Percentiles rank a stretch among this genome's conserved stretches.
phyloP scores from a whole-genome alignment of 2,113 vertebrate species.

The Pterocles gutturalis region DNA sequence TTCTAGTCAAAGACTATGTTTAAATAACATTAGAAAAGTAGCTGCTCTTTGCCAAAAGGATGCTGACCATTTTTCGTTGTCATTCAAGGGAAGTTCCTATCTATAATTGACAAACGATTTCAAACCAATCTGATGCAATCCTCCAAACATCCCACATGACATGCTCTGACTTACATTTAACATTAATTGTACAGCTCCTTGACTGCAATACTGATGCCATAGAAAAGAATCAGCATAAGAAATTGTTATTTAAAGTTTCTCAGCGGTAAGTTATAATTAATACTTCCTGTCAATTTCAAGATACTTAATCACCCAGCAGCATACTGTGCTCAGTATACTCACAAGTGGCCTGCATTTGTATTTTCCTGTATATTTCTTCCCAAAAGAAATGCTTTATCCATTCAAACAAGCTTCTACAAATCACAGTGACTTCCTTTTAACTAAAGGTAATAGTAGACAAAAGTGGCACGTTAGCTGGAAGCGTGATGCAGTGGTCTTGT shows the following conservation, averaged over 20 bases:
- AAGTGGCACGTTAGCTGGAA: not conserved
- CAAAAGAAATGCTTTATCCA: not conserved
- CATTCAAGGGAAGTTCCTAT: not conserved
- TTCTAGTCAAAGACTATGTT: not conserved
- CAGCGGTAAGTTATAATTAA: not conserved
- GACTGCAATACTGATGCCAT: not conserved
- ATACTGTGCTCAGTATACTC: not conserved
- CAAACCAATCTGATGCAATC: not conserved
- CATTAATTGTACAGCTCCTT: not conserved
- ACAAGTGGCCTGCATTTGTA: not conserved
- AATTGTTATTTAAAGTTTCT: not conserved
- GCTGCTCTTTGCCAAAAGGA: not conserved
- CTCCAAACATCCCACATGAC: not conserved
- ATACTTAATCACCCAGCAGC: not conserved
- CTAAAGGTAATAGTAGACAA: not conserved
- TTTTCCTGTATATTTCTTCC: not conserved
- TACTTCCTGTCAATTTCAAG: not conserved
- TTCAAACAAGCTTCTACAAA: slow-evolving; percentile 3
- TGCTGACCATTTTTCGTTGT: not conserved
- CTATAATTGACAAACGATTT: not conserved
- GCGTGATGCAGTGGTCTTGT: not conserved
- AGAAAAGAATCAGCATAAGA: not conserved
- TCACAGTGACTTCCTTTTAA: not conserved
- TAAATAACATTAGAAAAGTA: not conserved
- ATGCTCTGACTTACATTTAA: not conserved